phyloP scores from a whole-genome alignment of 1,140 invertebrate genomes.

The Euschistus heros region DNA sequence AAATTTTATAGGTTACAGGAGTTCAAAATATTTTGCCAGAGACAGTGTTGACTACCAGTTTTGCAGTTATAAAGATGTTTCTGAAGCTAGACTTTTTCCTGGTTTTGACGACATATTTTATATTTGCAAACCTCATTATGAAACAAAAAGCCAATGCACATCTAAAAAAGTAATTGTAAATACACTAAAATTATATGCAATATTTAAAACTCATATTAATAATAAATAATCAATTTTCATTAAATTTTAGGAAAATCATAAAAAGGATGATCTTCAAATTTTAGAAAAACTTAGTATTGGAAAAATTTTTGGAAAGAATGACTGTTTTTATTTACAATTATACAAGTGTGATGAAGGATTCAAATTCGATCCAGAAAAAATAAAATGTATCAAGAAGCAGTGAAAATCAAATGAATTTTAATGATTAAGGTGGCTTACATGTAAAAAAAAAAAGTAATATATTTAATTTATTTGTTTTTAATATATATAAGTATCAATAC shows the following conservation, averaged over 20 bases:
- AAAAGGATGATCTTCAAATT: not conserved
- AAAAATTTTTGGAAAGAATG: conserved; percentile 3
- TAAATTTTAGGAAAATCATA: not conserved
- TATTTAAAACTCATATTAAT: not conserved
- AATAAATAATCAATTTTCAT: not conserved
- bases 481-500: no score
- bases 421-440: no score
- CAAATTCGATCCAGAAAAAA: not conserved
- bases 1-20: not conserved
- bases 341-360: not conserved
- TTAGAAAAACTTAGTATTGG: not conserved
- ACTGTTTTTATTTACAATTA: not conserved
- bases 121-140: not conserved
- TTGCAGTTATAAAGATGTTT: conserved; percentile 18
- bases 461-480: no score
- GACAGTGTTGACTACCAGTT: conserved; percentile 13
- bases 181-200: not conserved
- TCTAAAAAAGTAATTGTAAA: not conserved
- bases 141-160: not conserved
- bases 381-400: conserved; percentile 8
- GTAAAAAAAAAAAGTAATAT: no score
- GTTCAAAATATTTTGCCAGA: not conserved
- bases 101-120: conserved; percentile 6
- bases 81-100: conserved; percentile 9
- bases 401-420: not conserved